Evolutionary conservation across 2,113 vertebrate species (phyloP), one percentile per base, ranked within the genome.

Genomic region (Kryptolebias marmoratus): DNA sequence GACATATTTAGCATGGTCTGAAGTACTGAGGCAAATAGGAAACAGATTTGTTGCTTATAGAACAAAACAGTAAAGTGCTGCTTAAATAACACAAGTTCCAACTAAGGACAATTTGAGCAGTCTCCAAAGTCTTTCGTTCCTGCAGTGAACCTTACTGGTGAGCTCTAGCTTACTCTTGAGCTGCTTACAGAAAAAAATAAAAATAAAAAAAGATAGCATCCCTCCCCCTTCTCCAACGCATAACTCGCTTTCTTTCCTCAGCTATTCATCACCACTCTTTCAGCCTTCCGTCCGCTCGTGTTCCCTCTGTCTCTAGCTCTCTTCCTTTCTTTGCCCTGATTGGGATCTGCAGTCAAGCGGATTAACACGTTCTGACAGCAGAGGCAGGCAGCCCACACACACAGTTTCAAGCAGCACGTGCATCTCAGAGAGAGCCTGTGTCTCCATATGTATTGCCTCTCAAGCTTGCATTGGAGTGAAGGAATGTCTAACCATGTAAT

Each of bases 321-420:
- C 84, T 80, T 83, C 65, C 79, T 87, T 88, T 73, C 82, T 71
- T 84, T 70, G 79, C 82, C 85, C 87, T 90, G 92, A 93, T 93
- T 93, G 93, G 93, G 89, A 93, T 92, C 90, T 92, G 93, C 89
- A 94, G 90, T 88, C 91, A 86, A 92, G 93, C 90, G 79, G 90
- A 94, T 93, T 94, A 94, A 94, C 90, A 90, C 85, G 80, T 87
- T 89, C 85, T 94, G 94, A 91, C 94, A 94, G 88, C 79, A 91
- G 86, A 91, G 87, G 85, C 88, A 90, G 84, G 79, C 90, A 73
- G 87, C 88, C 81, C 87, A 74, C 82, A 80, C 88, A 81, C 72
- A 84, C 65, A 12, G 50, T 74, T 73, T 64, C 78, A 66, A 72
- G 62, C 83, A 83, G 83, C 89, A 89, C 82, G 72, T 88, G 89